Evolutionary conservation across 2,888 invertebrate species (phyloP), one percentile per base, ranked within the genome.

Genomic region (Acheta domesticus): DNA sequence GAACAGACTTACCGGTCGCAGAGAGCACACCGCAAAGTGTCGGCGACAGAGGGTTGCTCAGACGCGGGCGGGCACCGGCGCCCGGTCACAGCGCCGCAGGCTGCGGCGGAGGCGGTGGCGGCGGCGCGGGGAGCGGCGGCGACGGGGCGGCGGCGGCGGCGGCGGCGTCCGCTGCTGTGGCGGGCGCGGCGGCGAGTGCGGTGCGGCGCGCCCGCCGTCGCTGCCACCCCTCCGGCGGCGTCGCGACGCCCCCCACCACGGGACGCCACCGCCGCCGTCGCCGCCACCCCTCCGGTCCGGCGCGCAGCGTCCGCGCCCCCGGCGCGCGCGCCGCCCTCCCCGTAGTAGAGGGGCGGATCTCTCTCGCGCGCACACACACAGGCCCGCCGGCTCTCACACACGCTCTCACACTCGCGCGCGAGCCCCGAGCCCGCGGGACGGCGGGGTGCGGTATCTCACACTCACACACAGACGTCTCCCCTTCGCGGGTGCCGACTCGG

Each of bases 131-230:
- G 21, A 49, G 77, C 77, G 77, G 21, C 49, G 23, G 62, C 62
- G 36, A 8, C 36, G 76, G 48, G 77, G 77, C 75, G 80, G 76
- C 77, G 76, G 79, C 48, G 76, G 79, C 48, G 86, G 19, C 77
- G 77, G 48, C 49, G 77, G 77, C 77, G 77, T 49, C 49, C 48
- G 62, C 62, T 62, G 62, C 62, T 14, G 62, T n/a, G 62, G 62
- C 62, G 62, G 62, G 62, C 62, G 62, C 62, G 62, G 62, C n/a
- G 77, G 49, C 77, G 49, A 77, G 62, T 75, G 23, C 36, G 23
- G 75, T 75, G 23, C 36, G 23, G 21, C 75, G 21, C 36, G 21
- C 19, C 36, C 75, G 21, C 77, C 50, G 49, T 49, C 77, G 21
- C 19, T 21, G 77, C 49, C 21, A 49, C 77, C 49, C 50, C 49